Conservation (phyloP, 2,113 vertebrate genomes). For the Coregonus clupeaformis region DNA sequence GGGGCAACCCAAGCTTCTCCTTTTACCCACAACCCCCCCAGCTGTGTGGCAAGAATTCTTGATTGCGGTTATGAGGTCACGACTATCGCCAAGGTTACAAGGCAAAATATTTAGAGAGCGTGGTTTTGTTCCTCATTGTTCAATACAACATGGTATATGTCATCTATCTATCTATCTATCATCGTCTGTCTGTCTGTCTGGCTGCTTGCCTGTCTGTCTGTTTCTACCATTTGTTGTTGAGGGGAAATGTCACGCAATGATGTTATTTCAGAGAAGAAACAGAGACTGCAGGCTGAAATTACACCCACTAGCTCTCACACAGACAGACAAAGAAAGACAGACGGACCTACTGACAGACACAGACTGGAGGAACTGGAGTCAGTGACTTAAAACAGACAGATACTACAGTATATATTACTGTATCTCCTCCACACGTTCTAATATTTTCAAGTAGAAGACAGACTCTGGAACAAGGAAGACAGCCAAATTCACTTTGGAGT, state of each 20-base stretch:
- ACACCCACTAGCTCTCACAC: conserved; percentile 49
- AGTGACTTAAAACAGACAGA: no score
- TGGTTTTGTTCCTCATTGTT: background rate
- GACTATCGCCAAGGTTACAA: background rate
- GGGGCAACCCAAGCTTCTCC: background rate
- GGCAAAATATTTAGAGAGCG: background rate
- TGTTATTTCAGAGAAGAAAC: conserved; percentile 53
- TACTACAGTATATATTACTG: background rate
- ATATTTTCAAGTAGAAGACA: no score
- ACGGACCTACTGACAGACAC: conserved; percentile 16
- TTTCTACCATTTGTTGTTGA: conserved; percentile 22
- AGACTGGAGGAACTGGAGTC: background rate
- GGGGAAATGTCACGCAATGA: conserved; percentile 49
- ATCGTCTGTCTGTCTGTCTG: background rate
- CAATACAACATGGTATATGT: background rate
- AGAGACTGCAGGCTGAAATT: conserved; percentile 71
- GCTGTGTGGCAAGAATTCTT: background rate
- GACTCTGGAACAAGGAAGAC: no score
- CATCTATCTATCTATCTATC: background rate
- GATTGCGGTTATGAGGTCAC: background rate
- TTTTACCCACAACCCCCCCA: conserved; percentile 23
- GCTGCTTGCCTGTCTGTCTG: background rate
- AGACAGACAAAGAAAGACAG: conserved; percentile 22
- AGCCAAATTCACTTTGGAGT: no score
- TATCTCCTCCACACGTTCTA: background rate